Conservation (phyloP, 92 coral and sea anemone species). For the Pocillopora meandrina region DNA sequence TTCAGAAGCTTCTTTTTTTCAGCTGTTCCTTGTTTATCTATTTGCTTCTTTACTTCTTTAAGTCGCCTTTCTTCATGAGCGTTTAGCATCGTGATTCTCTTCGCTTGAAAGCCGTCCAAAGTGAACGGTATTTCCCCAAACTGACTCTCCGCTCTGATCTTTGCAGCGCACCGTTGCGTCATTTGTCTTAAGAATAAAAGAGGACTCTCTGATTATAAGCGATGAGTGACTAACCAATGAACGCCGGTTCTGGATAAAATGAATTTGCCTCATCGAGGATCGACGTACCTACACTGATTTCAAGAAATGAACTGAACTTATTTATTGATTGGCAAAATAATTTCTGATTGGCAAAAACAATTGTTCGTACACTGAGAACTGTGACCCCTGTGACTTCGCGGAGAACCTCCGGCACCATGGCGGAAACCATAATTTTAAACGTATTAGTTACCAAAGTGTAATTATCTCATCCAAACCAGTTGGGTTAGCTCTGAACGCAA, state of each 20-base stretch:
- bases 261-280: background rate
- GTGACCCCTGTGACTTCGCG: background rate
- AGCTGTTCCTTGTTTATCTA: slow-evolving; percentile 23
- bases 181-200: background rate
- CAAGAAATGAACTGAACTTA: too few species aligned
- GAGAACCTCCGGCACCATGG: background rate
- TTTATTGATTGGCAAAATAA: too few species aligned
- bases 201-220: too few species aligned
- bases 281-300: background rate
- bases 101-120: slow-evolving; percentile 12
- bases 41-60: background rate
- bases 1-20: slow-evolving; percentile 10
- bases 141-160: background rate
- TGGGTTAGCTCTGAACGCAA: background rate
- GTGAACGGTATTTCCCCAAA: slow-evolving; percentile 4
- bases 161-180: background rate
- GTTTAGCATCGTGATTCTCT: slow-evolving; percentile 6
- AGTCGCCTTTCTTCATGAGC: slow-evolving; percentile 32
- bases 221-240: background rate
- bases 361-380: background rate
- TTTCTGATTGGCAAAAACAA: background rate
- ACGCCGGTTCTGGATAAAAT: background rate
- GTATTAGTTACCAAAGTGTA: background rate
- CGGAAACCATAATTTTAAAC: slow-evolving; percentile 7
- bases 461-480: background rate